These are phyloP conservation scores for Corythornis cristatus DNA, from an alignment of 2,113 vertebrate genomes.

Conservation along the genomic window DNA sequence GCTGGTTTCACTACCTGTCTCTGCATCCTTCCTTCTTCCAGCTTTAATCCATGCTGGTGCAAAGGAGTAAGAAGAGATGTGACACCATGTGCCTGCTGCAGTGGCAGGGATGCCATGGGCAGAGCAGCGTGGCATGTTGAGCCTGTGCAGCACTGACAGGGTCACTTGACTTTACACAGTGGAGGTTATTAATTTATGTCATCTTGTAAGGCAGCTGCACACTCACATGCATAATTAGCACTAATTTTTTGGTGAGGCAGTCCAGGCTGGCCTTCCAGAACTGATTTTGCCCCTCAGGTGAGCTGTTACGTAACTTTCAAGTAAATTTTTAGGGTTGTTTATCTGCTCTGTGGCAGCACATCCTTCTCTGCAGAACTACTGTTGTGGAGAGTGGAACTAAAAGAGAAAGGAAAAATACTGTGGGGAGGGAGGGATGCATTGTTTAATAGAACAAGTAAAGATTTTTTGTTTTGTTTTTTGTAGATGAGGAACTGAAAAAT, in stretches of 20 bases:
- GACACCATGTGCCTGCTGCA: rapidly evolving
- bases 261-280: not conserved
- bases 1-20: not conserved
- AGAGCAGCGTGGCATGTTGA: not conserved
- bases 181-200: not conserved
- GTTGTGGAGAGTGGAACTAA: not conserved
- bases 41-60: not conserved
- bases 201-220: rapidly evolving
- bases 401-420: not conserved
- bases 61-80: not conserved
- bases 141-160: not conserved
- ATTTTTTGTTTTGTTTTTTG: not conserved
- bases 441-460: not conserved
- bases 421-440: not conserved
- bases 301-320: not conserved
- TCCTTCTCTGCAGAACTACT: not conserved
- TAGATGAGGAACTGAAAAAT: not conserved
- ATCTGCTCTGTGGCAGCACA: not conserved
- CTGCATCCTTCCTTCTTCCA: not conserved
- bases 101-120: not conserved
- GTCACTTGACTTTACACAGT: not conserved
- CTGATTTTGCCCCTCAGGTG: not conserved
- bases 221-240: rapidly evolving
- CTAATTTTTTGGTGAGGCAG: not conserved
- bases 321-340: not conserved